These are phyloP conservation scores for Battus philenor DNA, from an alignment of 1,140 invertebrate genomes.

Conservation along the genomic window DNA sequence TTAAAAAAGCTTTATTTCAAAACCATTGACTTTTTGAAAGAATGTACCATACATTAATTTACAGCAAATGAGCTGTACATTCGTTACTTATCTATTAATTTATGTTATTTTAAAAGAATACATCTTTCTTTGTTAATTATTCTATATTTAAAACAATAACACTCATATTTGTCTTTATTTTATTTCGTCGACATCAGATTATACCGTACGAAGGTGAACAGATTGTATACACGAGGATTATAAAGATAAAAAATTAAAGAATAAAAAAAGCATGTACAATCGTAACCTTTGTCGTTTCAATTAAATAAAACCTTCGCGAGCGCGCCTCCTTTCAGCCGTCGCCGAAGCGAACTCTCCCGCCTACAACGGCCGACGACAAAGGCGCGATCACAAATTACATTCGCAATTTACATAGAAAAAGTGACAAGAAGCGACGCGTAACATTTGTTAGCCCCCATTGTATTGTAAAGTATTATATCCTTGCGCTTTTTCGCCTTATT, in stretches of 20 bases:
- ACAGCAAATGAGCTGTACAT: too few relatives aligned
- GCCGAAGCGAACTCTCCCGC: conserved; percentile 15
- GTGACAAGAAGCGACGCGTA: conserved; percentile 41
- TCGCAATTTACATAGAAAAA: conserved; percentile 55
- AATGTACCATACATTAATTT: too few relatives aligned
- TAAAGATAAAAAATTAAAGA: conserved; percentile 1
- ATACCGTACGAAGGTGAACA: too few relatives aligned
- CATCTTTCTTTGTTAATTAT: too few relatives aligned
- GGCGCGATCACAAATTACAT: conserved; percentile 47
- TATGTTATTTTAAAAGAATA: too few relatives aligned
- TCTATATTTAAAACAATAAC: too few relatives aligned
- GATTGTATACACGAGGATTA: too few relatives aligned
- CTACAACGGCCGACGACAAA: conserved; percentile 21
- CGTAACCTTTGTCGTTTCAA: conserved; percentile 6
- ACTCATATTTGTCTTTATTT: too few relatives aligned
- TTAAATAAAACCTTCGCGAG: conserved; percentile 11
- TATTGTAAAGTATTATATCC: conserved; percentile 48
- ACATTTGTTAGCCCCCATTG: conserved; percentile 56
- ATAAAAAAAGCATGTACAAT: background rate
- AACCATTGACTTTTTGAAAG: too few relatives aligned
- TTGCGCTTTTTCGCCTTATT: conserved; percentile 34
- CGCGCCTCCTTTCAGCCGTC: conserved; percentile 29
- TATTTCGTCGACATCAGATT: too few relatives aligned
- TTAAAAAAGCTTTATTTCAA: too few relatives aligned
- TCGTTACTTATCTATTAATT: too few relatives aligned